A percentile compares a stretch with the other conserved stretches of the same genome.
These are phyloP conservation scores for Phylloscopus trochiloides DNA, from an alignment of 2,113 vertebrate species.

Conservation along the genomic window DNA sequence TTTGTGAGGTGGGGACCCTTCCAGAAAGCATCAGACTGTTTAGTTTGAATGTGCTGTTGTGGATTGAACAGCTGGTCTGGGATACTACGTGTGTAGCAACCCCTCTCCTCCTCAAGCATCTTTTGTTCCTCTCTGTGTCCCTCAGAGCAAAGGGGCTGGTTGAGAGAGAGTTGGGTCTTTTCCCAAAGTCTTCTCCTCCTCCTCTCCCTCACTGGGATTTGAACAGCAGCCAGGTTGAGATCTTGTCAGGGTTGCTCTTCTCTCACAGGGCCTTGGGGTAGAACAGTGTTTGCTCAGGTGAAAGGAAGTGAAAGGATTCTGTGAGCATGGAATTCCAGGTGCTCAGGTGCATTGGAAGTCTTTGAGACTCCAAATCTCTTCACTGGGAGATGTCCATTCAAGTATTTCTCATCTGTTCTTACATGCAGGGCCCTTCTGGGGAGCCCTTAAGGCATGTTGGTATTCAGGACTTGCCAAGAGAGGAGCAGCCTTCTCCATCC, in stretches of 20 bases:
- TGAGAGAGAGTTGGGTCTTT: not conserved
- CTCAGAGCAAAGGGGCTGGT: not conserved
- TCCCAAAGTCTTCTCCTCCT: not conserved
- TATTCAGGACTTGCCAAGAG: not conserved
- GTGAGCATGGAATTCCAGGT: not conserved
- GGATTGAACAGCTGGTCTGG: not conserved
- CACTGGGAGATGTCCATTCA: not conserved
- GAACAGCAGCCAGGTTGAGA: not conserved
- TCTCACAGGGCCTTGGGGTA: not conserved
- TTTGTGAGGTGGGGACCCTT: not conserved
- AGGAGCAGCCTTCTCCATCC: not conserved
- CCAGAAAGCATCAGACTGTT: not conserved
- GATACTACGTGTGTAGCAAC: rapidly evolving
- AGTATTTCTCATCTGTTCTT: not conserved
- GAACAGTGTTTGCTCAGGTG: not conserved
- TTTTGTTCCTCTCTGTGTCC: not conserved
- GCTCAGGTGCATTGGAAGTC: not conserved
- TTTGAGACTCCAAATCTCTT: not conserved
- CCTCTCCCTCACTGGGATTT: not conserved
- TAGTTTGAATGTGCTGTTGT: not conserved
- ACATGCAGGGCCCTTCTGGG: not conserved
- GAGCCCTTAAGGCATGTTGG: not conserved
- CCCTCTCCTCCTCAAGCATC: not conserved
- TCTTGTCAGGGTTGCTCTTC: not conserved
- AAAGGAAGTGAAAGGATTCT: not conserved